phyloP scores from a whole-genome alignment of 2,113 vertebrate species.

The Pipra filicauda region DNA sequence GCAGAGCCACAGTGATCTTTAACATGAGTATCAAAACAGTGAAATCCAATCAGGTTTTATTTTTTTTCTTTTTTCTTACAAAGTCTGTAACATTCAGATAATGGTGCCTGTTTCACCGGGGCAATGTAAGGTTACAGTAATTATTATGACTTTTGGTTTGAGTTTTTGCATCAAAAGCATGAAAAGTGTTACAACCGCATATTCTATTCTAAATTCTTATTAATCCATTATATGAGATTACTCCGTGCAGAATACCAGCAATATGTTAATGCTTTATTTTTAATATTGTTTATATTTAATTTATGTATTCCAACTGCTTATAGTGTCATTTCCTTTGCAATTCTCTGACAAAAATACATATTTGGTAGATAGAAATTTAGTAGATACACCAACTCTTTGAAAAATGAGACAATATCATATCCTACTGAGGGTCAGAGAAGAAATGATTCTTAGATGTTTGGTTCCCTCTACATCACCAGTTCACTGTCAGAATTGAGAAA shows the following conservation, averaged over 20 bases:
- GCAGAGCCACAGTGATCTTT: background rate
- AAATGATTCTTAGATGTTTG: background rate
- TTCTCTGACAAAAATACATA: background rate
- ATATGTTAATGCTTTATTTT: background rate
- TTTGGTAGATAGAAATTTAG: background rate
- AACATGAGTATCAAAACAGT: background rate
- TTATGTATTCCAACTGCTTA: background rate
- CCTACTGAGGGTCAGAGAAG: background rate
- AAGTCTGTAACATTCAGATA: background rate
- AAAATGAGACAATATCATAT: background rate
- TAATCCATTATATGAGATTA: background rate
- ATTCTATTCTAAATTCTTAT: background rate
- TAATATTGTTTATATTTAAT: background rate
- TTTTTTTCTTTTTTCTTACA: accelerated
- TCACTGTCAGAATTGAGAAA: slow-evolving; percentile 37
- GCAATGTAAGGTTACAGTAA: background rate
- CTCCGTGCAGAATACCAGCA: background rate
- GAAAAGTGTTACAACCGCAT: background rate
- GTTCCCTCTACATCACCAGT: background rate
- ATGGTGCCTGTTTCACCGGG: background rate
- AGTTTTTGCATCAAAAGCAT: background rate
- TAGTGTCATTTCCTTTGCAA: background rate
- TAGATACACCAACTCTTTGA: background rate
- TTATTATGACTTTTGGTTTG: background rate
- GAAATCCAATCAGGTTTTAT: accelerated